These are phyloP conservation scores for Oxyura jamaicensis DNA, from an alignment of 2,113 vertebrate genomes.

Conservation along the genomic window DNA sequence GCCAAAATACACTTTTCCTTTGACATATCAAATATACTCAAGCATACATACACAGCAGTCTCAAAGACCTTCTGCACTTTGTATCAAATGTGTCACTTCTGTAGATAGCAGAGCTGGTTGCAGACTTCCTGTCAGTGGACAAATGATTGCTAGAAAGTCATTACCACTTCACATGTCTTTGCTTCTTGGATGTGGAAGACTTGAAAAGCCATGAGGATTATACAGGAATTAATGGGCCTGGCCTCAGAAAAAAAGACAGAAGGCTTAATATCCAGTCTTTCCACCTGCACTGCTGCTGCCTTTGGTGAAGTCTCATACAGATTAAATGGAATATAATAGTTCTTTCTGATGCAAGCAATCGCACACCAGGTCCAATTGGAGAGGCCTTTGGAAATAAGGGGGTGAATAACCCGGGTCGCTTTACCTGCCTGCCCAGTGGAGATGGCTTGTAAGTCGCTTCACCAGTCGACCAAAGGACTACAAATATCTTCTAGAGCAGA, in stretches of 20 bases:
- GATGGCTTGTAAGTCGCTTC: constrained; percentile 66
- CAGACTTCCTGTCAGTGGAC: background rate
- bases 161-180: background rate
- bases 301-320: constrained; percentile 27
- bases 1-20: background rate
- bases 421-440: constrained; percentile 75
- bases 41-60: background rate
- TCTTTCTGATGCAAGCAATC: constrained; percentile 47
- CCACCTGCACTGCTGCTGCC: constrained; percentile 28
- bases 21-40: background rate
- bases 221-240: background rate
- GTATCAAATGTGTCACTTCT: background rate
- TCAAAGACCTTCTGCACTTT: background rate
- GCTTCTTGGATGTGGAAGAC: background rate
- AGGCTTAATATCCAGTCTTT: background rate
- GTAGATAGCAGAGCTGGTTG: background rate
- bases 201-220: background rate
- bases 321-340: background rate
- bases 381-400: constrained; percentile 46
- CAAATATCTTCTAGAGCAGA: constrained; percentile 73
- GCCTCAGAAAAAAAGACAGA: background rate
- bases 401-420: constrained; percentile 53
- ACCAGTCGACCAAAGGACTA: constrained; percentile 67
- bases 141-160: background rate
- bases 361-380: constrained; percentile 19